Evolutionary conservation across 2,888 invertebrate genomes (phyloP), one percentile per base, ranked within the genome.

Genomic region (Pseudoips prasinana): DNA sequence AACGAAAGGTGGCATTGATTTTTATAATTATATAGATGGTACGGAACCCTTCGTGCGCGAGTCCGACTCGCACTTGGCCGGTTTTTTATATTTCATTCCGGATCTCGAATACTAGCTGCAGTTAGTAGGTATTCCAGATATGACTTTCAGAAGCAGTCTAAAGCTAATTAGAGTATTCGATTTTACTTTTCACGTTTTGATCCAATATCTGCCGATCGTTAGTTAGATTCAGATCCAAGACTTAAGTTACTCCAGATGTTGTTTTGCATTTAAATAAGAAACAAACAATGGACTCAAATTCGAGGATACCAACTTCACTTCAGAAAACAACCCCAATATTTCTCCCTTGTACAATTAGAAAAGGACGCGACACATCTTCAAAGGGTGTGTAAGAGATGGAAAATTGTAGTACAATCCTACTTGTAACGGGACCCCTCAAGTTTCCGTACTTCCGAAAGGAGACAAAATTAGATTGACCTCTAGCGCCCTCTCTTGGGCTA

Each of bases 391-490:
- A 41, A 55, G 67, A 62, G 79, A 81, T 22, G 51, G 44, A 49
- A 41, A 29, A 54, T 46, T 38, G 37, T 42, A 38, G 54, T 49
- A 50, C 46, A 2, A n/a, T 20, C 7, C 7, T 7, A 20, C 20
- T 39, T 39, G 56, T 79, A 82, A 83, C 81, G 80, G 83, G 73
- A 69, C 61, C 73, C 72, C 70, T 14, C 53, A 58, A 53, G 69
- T 66, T 72, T 81, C 77, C 79, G 79, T 74, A 73, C 78, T 82
- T 82, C 76, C 72, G 71, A 65, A 58, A 57, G 34, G 51, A 47
- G 56, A 51, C 68, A 53, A 66, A 48, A 41, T 36, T 68, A 70
- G 61, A 53, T 60, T 65, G 78, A 73, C 46, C 80, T 63, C 55
- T 60, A 57, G 47, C 47, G 65, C 61, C 61, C 60, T 46, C 35